These are phyloP conservation scores for Psittacula derbiana DNA, from an alignment of 2,797 vertebrate species.

Conservation along the genomic window DNA sequence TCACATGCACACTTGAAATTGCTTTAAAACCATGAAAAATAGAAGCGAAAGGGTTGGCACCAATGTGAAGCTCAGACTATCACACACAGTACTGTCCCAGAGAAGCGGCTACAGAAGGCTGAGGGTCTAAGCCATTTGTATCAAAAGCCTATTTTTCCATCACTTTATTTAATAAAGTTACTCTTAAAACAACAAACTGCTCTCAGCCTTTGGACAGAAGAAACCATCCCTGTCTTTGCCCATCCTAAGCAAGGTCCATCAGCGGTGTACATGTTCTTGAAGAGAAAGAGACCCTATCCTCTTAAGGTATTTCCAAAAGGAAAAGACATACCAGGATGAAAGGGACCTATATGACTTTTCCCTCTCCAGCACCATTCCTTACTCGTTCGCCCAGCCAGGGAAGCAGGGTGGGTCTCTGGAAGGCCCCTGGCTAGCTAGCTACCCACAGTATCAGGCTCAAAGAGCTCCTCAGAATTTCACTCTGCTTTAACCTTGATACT, in stretches of 20 bases:
- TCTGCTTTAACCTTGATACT: not conserved
- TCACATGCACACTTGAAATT: not conserved
- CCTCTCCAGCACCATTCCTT: not conserved
- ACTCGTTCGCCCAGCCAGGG: not conserved
- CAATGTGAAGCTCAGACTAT: not conserved
- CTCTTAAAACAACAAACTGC: not conserved
- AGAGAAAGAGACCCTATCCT: not conserved
- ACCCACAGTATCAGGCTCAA: not conserved
- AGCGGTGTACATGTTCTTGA: not conserved
- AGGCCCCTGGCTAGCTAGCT: not conserved
- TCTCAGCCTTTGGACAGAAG: not conserved
- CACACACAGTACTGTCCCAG: not conserved
- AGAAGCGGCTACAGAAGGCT: not conserved
- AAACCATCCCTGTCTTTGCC: not conserved
- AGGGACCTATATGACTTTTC: not conserved
- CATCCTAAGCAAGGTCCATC: not conserved
- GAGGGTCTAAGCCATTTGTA: not conserved
- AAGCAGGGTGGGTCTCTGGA: not conserved
- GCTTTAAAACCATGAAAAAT: constrained; percentile 16
- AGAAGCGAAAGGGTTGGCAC: not conserved
- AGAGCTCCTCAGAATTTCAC: not conserved
- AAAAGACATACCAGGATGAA: not conserved
- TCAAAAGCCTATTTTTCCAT: not conserved
- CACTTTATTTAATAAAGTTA: not conserved
- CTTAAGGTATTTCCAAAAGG: not conserved